These are phyloP conservation scores for Bucco capensis DNA, from an alignment of 2,113 vertebrate genomes.

Conservation along the genomic window DNA sequence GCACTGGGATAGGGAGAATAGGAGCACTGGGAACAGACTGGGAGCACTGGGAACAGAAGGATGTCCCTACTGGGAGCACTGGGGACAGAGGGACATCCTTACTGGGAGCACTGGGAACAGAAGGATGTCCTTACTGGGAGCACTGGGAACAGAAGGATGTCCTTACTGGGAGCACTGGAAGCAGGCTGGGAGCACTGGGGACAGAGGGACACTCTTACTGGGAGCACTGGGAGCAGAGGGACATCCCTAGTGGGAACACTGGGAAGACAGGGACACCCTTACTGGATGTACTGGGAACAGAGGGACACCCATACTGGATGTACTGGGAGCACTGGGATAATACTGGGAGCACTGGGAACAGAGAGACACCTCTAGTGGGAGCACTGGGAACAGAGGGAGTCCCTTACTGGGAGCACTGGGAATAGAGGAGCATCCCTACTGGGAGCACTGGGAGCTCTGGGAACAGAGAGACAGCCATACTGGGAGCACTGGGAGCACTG, in stretches of 20 bases:
- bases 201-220: no score
- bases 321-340: no score
- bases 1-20: no score
- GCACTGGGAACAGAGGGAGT: no score
- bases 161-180: not conserved
- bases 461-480: no score
- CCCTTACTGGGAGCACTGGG: no score
- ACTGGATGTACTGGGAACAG: not conserved
- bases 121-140: not conserved
- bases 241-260: no score
- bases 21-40: not conserved
- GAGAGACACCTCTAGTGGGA: no score
- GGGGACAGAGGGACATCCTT: accelerated
- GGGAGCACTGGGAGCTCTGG: no score
- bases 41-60: not conserved
- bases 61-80: not conserved
- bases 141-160: not conserved
- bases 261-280: no score
- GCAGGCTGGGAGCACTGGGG: not conserved
- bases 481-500: no score
- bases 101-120: not conserved
- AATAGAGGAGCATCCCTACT: no score
- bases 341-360: not conserved
- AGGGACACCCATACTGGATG: not conserved
- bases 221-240: not conserved